phyloP scores from a whole-genome alignment of 2,113 vertebrate species.

The Ciconia maguari region DNA sequence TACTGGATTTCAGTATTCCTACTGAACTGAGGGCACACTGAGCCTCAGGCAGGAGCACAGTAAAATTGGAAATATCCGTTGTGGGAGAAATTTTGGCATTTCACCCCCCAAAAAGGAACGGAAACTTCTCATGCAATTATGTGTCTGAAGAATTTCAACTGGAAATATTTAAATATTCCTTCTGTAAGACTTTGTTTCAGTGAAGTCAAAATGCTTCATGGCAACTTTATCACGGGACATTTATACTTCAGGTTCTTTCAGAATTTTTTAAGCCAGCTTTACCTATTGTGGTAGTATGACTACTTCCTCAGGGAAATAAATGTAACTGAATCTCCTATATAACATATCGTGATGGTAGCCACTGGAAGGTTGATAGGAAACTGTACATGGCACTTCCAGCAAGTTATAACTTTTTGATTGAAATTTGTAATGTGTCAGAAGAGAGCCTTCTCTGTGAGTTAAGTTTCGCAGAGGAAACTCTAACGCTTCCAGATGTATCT shows the following conservation, averaged over 20 bases:
- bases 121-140: background rate
- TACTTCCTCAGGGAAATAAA: background rate
- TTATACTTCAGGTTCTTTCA: background rate
- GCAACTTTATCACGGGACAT: background rate
- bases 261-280: background rate
- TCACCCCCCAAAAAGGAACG: background rate
- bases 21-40: background rate
- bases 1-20: background rate
- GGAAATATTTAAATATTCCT: background rate
- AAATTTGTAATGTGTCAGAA: background rate
- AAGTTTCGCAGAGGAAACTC: background rate
- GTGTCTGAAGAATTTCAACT: background rate
- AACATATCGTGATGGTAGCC: background rate
- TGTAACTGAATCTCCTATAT: background rate
- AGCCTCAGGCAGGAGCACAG: background rate
- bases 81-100: background rate
- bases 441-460: background rate
- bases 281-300: background rate
- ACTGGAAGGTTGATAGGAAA: background rate
- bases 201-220: background rate
- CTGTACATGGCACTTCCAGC: background rate
- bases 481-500: background rate
- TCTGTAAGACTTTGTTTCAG: background rate
- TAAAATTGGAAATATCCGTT: background rate
- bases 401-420: slow-evolving; percentile 13